Conservation (phyloP, 2,797 vertebrate genomes). For the Nyctibius grandis region DNA sequence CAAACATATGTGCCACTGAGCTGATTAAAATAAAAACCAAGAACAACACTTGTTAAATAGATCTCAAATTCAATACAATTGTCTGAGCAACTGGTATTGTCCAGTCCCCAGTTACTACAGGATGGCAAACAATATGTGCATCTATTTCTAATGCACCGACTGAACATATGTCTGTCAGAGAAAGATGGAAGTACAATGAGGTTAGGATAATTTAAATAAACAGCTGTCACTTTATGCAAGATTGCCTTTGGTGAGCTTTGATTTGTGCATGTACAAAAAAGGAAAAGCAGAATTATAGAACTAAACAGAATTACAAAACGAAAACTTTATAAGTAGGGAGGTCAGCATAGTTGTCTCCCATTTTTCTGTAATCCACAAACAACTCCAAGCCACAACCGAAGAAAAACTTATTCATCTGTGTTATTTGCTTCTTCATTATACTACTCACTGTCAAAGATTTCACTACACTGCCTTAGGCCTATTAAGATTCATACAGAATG, state of each 20-base stretch:
- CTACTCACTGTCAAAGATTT: slow-evolving; percentile 9
- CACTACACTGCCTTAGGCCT: neutral
- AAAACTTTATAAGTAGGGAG: neutral
- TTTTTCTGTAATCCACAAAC: neutral
- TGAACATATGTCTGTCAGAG: slow-evolving; percentile 69
- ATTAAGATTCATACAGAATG: neutral
- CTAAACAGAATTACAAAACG: neutral
- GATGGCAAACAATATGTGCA: slow-evolving; percentile 66
- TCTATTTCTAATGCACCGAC: slow-evolving; percentile 54
- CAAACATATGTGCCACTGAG: slow-evolving; percentile 12
- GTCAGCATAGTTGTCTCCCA: neutral
- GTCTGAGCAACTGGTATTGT: slow-evolving; percentile 52
- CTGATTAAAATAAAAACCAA: neutral
- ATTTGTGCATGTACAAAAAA: slow-evolving; percentile 30
- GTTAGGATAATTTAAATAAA: slow-evolving; percentile 70
- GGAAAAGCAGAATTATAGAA: neutral
- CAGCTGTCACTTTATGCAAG: slow-evolving; percentile 71
- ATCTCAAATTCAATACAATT: slow-evolving; percentile 24
- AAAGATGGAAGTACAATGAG: slow-evolving; percentile 57
- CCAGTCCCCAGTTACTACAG: slow-evolving; percentile 39
- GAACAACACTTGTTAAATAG: neutral
- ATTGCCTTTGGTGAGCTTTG: slow-evolving; percentile 66
- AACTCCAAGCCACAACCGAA: neutral
- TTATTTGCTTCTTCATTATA: slow-evolving; percentile 19
- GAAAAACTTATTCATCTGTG: neutral